Evolutionary conservation across 2,797 vertebrate species (phyloP).

Genomic region (Chelon auratus): DNA sequence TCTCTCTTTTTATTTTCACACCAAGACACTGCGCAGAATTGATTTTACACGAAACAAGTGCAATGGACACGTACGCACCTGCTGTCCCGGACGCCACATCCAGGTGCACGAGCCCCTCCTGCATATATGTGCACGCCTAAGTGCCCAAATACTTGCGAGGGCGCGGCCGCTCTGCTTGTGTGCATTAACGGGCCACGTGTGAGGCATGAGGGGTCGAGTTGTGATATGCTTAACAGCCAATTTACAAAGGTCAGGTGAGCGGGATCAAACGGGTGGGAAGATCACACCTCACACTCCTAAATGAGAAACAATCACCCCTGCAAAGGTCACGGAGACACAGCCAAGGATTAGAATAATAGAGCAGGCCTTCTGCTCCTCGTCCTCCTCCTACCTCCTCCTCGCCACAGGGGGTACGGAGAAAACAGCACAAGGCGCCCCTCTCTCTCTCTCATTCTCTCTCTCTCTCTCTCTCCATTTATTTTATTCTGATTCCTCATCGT

Average conservation of each 20-base stretch:
- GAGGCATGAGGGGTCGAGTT: slow-evolving; percentile 78
- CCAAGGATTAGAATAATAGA: slow-evolving; percentile 87
- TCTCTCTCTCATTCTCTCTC: slow-evolving; percentile 16
- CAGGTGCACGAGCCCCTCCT: slow-evolving; percentile 1
- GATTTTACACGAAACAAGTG: slow-evolving; percentile 19
- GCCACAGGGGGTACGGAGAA: slow-evolving; percentile 50
- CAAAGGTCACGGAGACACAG: slow-evolving; percentile 86
- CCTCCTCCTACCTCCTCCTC: slow-evolving; percentile 57
- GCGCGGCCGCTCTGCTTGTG: slow-evolving; percentile 56
- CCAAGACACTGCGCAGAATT: not conserved
- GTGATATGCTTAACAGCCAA: slow-evolving; percentile 90
- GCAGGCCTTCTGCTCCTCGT: slow-evolving; percentile 75
- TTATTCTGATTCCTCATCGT: slow-evolving; percentile 7
- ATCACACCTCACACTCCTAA: slow-evolving; percentile 88
- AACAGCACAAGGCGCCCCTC: slow-evolving; percentile 35
- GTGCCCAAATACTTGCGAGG: slow-evolving; percentile 62
- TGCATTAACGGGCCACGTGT: slow-evolving; percentile 75
- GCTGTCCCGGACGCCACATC: not conserved
- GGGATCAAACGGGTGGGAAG: slow-evolving; percentile 87
- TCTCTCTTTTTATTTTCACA: not conserved
- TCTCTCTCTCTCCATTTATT: slow-evolving; percentile 12
- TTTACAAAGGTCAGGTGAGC: slow-evolving; percentile 91
- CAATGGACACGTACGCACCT: not conserved
- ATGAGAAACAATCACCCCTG: slow-evolving; percentile 88
- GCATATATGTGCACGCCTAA: slow-evolving; percentile 35